Evolutionary conservation across 1,140 invertebrate species (phyloP).

Genomic region (Limonius californicus): DNA sequence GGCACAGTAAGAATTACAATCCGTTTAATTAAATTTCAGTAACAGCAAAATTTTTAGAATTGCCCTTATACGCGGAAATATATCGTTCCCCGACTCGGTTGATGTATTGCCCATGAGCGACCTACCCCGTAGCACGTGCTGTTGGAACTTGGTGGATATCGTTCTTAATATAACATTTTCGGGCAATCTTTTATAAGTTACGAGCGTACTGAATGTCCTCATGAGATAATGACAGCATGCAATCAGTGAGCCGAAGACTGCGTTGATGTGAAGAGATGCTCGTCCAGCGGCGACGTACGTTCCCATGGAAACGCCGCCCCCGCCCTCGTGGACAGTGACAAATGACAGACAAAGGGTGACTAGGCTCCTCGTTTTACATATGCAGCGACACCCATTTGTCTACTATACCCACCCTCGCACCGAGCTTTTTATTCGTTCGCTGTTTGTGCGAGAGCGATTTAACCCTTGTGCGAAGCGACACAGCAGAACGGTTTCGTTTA

Average conservation of each 20-base stretch:
- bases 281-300: slow-evolving; percentile 26
- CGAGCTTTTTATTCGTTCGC: slow-evolving; percentile 25
- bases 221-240: slow-evolving; percentile 1
- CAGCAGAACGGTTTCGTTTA: slow-evolving; percentile 14
- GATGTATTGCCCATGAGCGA: no score
- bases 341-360: slow-evolving; percentile 46
- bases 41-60: no score
- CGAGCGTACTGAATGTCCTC: neutral
- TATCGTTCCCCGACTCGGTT: no score
- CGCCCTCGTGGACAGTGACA: slow-evolving; percentile 41
- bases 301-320: slow-evolving; percentile 42
- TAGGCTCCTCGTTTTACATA: slow-evolving; percentile 46
- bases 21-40: no score
- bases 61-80: no score
- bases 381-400: slow-evolving; percentile 47
- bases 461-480: slow-evolving; percentile 20
- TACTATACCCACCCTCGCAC: slow-evolving; percentile 31
- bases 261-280: slow-evolving; percentile 6
- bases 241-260: slow-evolving; percentile 12
- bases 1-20: no score
- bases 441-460: slow-evolving; percentile 17
- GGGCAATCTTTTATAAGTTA: slow-evolving; percentile 3
- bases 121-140: slow-evolving; percentile 15
- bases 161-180: neutral
- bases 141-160: neutral